Evolutionary conservation across 2,797 vertebrate genomes (phyloP), one percentile per base, ranked within the genome.

Genomic region (Thalassophryne amazonica): DNA sequence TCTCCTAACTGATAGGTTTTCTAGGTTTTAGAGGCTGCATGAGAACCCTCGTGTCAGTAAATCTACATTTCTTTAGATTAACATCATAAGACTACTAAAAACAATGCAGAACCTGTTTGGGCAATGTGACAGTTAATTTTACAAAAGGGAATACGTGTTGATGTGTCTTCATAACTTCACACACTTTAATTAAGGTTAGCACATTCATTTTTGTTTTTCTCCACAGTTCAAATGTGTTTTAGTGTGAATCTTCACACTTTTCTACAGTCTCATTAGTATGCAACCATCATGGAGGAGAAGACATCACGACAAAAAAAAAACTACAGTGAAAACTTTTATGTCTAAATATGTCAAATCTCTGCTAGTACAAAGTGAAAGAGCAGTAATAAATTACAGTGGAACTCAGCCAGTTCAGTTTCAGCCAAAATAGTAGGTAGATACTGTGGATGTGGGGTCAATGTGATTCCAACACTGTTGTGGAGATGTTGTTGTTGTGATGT

Each of bases 171-270:
- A 23, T 31, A 36, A 33, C 37, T 25, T 30, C 18, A 33, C 22
- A 53, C 25, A 31, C 49, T 54, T 51, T 45, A 52, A 64, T 29
- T 53, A 18, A 23, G 18, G 37, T 59, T 43, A 39, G 3, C 38
- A 50, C 38, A 16, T 47, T 42, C 33, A 14, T 34, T 47, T 60
- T 52, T 14, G 39, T 52, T 45, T 43, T 33, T 54, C 5, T 13
- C 21, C 15, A 41, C 13, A 21, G 13, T 14, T 27, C 9, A 42
- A 25, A 43, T 23, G 17, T 13, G 18, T 27, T 59, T 38, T 48
- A 41, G 31, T 16, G 60, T 36, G 38, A 51, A 28, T 50, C 47
- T 64, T 74, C 49, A 41, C 56, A 62, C 42, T 8, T 32, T 35
- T 47, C 46, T 7, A 22, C 5, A 4, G 17, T 39, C 8, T 33